Conservation (phyloP, 1,140 invertebrate genomes). For the Drosophila setifemur region DNA sequence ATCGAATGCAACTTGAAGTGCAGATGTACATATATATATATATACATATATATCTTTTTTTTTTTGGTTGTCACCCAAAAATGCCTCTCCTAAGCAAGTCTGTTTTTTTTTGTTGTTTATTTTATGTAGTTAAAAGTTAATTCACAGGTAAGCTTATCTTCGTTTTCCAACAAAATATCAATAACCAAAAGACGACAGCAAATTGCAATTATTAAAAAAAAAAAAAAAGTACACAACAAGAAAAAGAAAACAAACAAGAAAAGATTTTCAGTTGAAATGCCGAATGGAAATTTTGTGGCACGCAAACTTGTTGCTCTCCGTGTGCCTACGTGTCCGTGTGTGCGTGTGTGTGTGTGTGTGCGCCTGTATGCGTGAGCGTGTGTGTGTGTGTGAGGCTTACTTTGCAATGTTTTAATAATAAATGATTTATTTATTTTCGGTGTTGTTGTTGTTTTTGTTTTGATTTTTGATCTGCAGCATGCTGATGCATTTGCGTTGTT, state of each 20-base stretch:
- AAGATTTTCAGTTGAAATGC: slow-evolving; percentile 47
- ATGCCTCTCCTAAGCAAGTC: no score
- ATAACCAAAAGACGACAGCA: no score
- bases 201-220: slow-evolving; percentile 8
- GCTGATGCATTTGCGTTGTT: slow-evolving; percentile 13
- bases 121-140: no score
- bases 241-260: slow-evolving; percentile 10
- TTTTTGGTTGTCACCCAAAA: no score
- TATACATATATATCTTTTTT: no score
- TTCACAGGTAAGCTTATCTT: slow-evolving; percentile 4
- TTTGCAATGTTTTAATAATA: slow-evolving; percentile 56
- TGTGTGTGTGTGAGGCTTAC: slow-evolving; percentile 50
- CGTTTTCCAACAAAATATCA: no score
- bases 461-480: slow-evolving; percentile 41
- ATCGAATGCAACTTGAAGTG: not conserved
- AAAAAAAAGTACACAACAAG: slow-evolving; percentile 21
- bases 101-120: no score
- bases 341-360: slow-evolving; percentile 8
- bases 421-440: slow-evolving; percentile 46
- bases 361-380: not conserved
- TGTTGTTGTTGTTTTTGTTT: slow-evolving; percentile 21
- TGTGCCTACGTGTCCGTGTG: slow-evolving; percentile 3
- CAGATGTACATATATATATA: not conserved
- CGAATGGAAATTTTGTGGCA: slow-evolving; percentile 74
- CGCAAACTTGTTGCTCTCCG: slow-evolving; percentile 69